Conservation (phyloP, 2,888 invertebrate species). For the Synanthedon formicaeformis region DNA sequence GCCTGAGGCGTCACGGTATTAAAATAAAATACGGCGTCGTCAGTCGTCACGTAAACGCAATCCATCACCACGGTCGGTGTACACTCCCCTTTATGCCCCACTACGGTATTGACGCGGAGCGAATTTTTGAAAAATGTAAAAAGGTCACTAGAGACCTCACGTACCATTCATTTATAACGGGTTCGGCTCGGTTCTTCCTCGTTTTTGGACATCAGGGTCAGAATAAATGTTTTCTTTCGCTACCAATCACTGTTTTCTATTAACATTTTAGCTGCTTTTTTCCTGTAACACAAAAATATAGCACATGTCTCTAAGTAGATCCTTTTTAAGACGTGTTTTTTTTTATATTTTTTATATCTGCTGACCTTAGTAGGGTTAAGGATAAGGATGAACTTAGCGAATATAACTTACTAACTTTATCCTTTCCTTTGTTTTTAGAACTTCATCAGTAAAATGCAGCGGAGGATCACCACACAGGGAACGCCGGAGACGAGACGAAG, state of each 20-base stretch:
- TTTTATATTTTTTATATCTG: too few species aligned
- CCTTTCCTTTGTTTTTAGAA: constrained; percentile 58
- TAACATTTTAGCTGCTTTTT: neutral
- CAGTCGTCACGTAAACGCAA: constrained; percentile 62
- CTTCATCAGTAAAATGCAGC: constrained; percentile 56
- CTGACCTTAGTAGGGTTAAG: too few species aligned
- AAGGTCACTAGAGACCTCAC: constrained; percentile 57
- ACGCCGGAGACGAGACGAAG: constrained; percentile 65
- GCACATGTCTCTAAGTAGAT: too few species aligned
- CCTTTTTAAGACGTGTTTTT: too few species aligned
- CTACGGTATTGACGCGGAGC: constrained; percentile 46
- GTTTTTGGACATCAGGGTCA: constrained; percentile 20
- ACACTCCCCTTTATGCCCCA: constrained; percentile 30
- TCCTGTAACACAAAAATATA: too few species aligned
- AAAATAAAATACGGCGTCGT: constrained; percentile 52
- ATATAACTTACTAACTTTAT: too few species aligned
- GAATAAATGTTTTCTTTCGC: constrained; percentile 36
- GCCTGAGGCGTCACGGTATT: constrained; percentile 47
- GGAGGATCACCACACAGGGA: constrained; percentile 75
- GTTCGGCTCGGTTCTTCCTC: constrained; percentile 37
- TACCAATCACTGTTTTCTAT: constrained; percentile 9
- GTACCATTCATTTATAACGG: constrained; percentile 56
- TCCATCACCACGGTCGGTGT: constrained; percentile 47
- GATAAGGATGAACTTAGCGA: too few species aligned
- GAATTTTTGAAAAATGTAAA: constrained; percentile 70